Evolutionary conservation across 1,140 invertebrate genomes (phyloP).

Genomic region (Belonocnema kinseyi): DNA sequence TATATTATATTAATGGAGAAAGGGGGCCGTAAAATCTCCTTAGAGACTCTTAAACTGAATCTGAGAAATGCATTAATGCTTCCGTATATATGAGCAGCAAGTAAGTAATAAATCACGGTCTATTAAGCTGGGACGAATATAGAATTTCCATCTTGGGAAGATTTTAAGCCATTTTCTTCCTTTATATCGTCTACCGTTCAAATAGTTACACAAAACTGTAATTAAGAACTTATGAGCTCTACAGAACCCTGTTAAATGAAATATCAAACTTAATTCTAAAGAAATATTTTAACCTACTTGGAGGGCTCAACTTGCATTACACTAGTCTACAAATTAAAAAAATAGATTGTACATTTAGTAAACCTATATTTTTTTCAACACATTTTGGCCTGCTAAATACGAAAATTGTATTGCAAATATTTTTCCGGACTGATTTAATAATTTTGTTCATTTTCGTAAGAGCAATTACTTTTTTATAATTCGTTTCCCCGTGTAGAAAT

Average conservation of each 20-base stretch:
- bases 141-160: neutral
- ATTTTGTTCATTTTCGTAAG: no score
- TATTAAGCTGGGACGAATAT: neutral
- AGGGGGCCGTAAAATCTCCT: neutral
- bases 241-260: slow-evolving; percentile 41
- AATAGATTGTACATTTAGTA: no score
- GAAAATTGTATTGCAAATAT: no score
- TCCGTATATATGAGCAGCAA: neutral
- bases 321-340: no score
- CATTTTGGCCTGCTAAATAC: no score
- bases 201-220: slow-evolving; percentile 42
- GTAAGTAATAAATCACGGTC: neutral
- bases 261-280: slow-evolving; percentile 65
- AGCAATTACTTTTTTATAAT: no score
- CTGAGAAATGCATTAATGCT: neutral
- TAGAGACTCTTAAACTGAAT: neutral
- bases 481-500: no score
- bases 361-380: no score
- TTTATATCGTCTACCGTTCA: neutral
- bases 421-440: no score
- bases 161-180: neutral
- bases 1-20: neutral
- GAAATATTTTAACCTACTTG: slow-evolving; percentile 53
- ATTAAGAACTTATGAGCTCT: slow-evolving; percentile 52
- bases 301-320: neutral